These are phyloP conservation scores for Erebia aethiops DNA, from an alignment of 2,888 invertebrate species.

Conservation along the genomic window DNA sequence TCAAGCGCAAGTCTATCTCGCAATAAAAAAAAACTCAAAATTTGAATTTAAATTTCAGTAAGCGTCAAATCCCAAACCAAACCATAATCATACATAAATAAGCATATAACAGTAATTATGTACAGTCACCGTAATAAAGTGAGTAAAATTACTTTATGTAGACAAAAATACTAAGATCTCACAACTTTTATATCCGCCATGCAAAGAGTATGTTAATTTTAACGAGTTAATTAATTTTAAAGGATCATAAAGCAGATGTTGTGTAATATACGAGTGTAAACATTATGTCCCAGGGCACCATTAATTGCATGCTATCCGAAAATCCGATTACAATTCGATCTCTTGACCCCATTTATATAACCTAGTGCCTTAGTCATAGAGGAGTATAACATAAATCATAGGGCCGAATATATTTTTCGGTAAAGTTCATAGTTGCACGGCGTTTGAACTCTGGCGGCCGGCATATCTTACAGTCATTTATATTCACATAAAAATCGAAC, in stretches of 20 bases:
- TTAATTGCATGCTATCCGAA: conserved; percentile 26
- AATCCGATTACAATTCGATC: conserved; percentile 20
- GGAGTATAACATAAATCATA: conserved; percentile 26
- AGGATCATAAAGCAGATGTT: conserved; percentile 3
- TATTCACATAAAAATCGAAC: conserved; percentile 71
- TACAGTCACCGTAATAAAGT: too few species aligned
- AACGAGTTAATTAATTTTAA: not conserved
- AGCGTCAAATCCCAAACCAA: too few species aligned
- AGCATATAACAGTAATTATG: too few species aligned
- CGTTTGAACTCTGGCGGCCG: conserved; percentile 37
- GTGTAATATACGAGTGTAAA: not conserved
- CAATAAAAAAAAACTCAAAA: too few species aligned
- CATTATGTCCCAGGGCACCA: conserved; percentile 9
- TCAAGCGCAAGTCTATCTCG: too few species aligned
- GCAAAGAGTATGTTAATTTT: not conserved
- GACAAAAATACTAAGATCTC: not conserved
- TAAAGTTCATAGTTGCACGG: conserved; percentile 23
- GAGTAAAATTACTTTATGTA: too few species aligned
- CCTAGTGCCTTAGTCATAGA: conserved; percentile 22
- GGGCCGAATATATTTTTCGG: conserved; percentile 28
- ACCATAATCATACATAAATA: too few species aligned
- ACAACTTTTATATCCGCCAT: not conserved
- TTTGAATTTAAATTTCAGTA: too few species aligned
- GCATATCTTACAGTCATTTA: conserved; percentile 61
- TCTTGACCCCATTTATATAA: conserved; percentile 26